phyloP scores from a whole-genome alignment of 2,113 vertebrate genomes.

The Ibidorhyncha struthersii region DNA sequence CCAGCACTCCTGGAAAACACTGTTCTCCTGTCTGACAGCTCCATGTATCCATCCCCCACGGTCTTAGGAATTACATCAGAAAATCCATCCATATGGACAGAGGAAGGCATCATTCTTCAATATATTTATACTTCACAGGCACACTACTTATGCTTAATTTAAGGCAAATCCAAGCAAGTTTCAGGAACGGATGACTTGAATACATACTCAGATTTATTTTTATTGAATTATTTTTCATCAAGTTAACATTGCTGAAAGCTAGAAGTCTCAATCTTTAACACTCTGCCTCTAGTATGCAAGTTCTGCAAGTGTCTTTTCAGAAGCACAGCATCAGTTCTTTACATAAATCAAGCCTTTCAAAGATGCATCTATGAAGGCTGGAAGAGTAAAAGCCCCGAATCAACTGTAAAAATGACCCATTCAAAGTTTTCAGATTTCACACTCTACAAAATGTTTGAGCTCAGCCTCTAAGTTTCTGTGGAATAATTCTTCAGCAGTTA shows the following conservation, averaged over 20 bases:
- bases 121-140: neutral
- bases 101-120: neutral
- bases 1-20: neutral
- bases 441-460: neutral
- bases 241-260: neutral
- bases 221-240: neutral
- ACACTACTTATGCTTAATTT: neutral
- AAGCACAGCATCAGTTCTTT: neutral
- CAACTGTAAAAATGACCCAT: neutral
- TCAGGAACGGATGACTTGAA: neutral
- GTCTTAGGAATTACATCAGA: neutral
- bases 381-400: neutral
- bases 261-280: neutral
- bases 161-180: neutral
- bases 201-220: neutral
- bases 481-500: neutral
- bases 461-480: neutral
- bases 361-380: neutral
- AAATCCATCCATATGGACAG: neutral
- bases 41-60: neutral
- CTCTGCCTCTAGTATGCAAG: neutral
- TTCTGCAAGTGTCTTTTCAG: neutral
- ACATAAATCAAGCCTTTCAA: neutral
- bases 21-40: neutral
- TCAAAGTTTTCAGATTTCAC: neutral